Conservation (phyloP, 2,888 invertebrate genomes). For the Dimorphilus gyrociliatus region DNA sequence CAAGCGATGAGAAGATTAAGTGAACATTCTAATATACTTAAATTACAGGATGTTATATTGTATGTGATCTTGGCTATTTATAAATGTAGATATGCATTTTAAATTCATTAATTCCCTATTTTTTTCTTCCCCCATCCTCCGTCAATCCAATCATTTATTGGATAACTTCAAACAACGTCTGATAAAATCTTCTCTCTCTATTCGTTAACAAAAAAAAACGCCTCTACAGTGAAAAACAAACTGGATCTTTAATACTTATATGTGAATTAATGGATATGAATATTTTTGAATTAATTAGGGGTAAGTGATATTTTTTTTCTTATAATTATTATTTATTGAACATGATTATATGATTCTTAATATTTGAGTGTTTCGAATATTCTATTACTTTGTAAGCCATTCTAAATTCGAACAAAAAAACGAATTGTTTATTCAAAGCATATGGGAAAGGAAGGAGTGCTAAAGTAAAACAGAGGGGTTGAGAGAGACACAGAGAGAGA, state of each 20-base stretch:
- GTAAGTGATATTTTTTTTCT: conserved; percentile 34
- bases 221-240: conserved; percentile 43
- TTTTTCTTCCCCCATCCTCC: no score
- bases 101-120: no score
- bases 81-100: no score
- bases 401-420: no score
- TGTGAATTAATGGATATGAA: conserved; percentile 56
- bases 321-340: background rate
- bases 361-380: no score
- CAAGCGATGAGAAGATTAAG: conserved; percentile 46
- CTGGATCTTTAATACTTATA: conserved; percentile 46
- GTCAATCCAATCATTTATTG: no score
- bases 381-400: no score
- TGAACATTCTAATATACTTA: conserved; percentile 47
- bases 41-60: conserved; percentile 49
- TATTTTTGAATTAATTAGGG: conserved; percentile 48
- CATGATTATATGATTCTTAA: no score
- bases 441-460: no score
- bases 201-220: conserved; percentile 4
- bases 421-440: no score
- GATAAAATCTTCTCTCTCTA: background rate
- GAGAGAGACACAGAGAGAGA: no score
- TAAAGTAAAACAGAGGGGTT: no score
- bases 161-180: background rate
- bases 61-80: conserved; percentile 35